Conservation (phyloP, 1,140 invertebrate species). For the Spodoptera frugiperda region DNA sequence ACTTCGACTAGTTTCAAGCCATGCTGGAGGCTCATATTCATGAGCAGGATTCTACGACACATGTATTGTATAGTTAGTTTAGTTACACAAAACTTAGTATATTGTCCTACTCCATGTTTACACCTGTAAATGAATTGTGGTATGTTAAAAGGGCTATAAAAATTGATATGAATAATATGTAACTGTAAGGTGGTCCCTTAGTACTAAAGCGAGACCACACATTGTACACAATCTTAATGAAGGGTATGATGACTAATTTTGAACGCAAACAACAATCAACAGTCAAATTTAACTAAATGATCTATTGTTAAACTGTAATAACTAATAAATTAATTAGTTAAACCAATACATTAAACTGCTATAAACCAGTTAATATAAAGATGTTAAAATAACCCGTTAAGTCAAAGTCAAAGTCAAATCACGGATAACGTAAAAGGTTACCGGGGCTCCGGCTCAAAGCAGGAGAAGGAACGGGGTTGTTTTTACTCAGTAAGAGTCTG, state of each 20-base stretch:
- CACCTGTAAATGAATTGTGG: no score
- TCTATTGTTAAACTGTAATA: constrained; percentile 15
- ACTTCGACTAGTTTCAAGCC: no score
- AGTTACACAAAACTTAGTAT: no score
- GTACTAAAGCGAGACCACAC: background rate
- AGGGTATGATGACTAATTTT: background rate
- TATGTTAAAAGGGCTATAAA: background rate
- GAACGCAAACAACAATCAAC: background rate
- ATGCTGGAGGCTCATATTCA: no score
- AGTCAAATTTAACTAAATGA: constrained; percentile 20
- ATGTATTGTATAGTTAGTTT: no score
- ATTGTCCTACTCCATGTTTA: no score
- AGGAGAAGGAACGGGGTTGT: no score
- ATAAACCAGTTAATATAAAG: background rate
- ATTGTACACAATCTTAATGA: background rate
- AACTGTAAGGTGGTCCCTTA: background rate
- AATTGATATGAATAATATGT: background rate
- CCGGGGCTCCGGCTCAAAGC: no score
- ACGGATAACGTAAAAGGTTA: no score
- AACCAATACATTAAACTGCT: background rate
- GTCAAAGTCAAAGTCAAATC: no score
- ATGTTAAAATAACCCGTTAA: background rate
- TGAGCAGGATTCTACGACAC: no score
- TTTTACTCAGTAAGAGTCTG: no score
- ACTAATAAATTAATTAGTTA: constrained; percentile 2